These are phyloP conservation scores for Rhyacichthys aspro DNA, from an alignment of 2,797 vertebrate species.

Conservation along the genomic window DNA sequence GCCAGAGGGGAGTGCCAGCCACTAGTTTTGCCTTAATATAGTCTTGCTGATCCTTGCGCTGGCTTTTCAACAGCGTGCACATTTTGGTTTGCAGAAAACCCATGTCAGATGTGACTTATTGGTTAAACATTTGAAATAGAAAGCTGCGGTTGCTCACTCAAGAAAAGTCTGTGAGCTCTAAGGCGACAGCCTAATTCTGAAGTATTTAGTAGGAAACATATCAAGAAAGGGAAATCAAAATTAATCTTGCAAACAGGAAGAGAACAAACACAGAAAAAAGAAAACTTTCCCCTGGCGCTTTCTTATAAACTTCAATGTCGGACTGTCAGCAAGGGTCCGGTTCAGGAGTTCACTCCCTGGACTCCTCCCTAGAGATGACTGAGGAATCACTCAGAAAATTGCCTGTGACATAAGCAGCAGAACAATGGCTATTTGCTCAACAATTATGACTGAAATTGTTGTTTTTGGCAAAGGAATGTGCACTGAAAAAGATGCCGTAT, in stretches of 20 bases:
- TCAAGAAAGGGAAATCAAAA: slow-evolving; percentile 70
- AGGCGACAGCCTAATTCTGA: slow-evolving; percentile 27
- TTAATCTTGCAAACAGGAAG: slow-evolving; percentile 74
- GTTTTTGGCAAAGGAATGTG: slow-evolving; percentile 42
- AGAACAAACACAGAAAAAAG: slow-evolving; percentile 46
- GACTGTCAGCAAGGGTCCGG: slow-evolving; percentile 53
- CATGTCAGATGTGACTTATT: slow-evolving; percentile 76
- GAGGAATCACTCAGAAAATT: slow-evolving; percentile 41
- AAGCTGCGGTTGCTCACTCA: slow-evolving; percentile 66
- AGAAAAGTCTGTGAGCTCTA: slow-evolving; percentile 18
- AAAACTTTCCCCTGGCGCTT: slow-evolving; percentile 18
- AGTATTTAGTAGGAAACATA: slow-evolving; percentile 45
- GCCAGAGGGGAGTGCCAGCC: slow-evolving; percentile 73
- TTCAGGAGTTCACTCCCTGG: slow-evolving; percentile 66
- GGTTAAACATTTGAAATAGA: slow-evolving; percentile 78
- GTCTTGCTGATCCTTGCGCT: slow-evolving; percentile 69
- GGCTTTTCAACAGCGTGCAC: slow-evolving; percentile 61
- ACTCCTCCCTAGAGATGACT: slow-evolving; percentile 44
- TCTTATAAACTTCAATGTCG: slow-evolving; percentile 37
- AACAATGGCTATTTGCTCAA: slow-evolving; percentile 35
- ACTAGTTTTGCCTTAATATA: slow-evolving; percentile 80
- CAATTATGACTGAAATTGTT: slow-evolving; percentile 47
- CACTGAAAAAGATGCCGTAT: slow-evolving; percentile 35
- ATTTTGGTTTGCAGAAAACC: slow-evolving; percentile 69
- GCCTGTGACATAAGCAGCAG: slow-evolving; percentile 28